Evolutionary conservation across 2,797 vertebrate species (phyloP), one percentile per base, ranked within the genome.

Genomic region (Loris lydekkerianus): DNA sequence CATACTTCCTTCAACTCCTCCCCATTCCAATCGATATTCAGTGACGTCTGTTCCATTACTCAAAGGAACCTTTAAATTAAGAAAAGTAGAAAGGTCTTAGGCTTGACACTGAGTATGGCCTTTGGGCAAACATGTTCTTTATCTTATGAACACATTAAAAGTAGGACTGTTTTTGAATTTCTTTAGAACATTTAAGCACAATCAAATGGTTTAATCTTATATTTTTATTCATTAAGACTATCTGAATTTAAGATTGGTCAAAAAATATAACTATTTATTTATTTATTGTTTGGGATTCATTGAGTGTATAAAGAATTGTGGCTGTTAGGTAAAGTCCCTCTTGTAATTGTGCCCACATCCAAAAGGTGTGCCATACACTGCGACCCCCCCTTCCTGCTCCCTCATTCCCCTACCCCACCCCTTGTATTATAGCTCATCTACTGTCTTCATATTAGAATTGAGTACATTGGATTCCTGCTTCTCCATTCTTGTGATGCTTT

Each of bases 21-120:
- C 99, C 99, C 99, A 99, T 97, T 99, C 99, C 84, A 99, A 95
- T 3, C 99, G 99, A 97, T 99, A 99, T 97, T 99, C 99, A 0
- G 98, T 99, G 97, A 99, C 98, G 0, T 99, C 98, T 23, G 99
- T 99, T 90, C 99, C 99, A 0, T 99, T 99, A 97, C 98, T 99
- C 69, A 97, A 85, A 56, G 99, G 99, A 25, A 99, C 97, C 99
- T 99, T 97, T 37, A 91, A 96, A 94, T 96, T 58, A 80, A 96
- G 67, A 92, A 95, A 90, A 73, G 91, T 1, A 89, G 92, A 93
- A 20, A 94, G 15, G 88, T 94, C 31, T 97, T 78, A 97, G 67
- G 92, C 53, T 87, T 94, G 58, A 87, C 34, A 92, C 0, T 91
- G 40, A 75, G 29, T 67, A 63, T 2, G 81, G 29, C 7, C 95